Conservation (phyloP, 1,140 invertebrate species). For the Saccostrea glomerata region DNA sequence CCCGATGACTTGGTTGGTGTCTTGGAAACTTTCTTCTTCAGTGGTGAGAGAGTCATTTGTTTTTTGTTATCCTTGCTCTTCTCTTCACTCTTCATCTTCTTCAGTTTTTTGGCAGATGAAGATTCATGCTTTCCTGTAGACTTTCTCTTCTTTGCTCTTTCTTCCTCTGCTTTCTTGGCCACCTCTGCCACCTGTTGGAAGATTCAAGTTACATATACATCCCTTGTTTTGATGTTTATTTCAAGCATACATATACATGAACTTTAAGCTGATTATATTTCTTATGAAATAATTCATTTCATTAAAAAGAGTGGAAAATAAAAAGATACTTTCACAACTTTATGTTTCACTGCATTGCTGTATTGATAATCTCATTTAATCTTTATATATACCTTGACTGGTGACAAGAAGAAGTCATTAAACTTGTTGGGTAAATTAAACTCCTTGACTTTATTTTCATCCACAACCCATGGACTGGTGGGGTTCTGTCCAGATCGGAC, state of each 20-base stretch:
- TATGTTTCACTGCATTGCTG: too few relatives aligned
- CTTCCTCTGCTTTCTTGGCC: slow-evolving; percentile 64
- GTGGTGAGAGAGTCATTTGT: slow-evolving; percentile 47
- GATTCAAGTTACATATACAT: too few relatives aligned
- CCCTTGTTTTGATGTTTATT: too few relatives aligned
- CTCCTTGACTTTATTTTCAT: slow-evolving; percentile 75
- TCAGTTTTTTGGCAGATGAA: slow-evolving; percentile 61
- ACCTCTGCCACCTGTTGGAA: slow-evolving; percentile 66
- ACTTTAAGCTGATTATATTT: too few relatives aligned
- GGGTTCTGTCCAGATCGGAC: slow-evolving; percentile 69
- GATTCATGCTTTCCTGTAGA: slow-evolving; percentile 48
- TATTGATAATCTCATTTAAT: too few relatives aligned
- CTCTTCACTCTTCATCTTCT: slow-evolving; percentile 58
- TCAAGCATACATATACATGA: too few relatives aligned
- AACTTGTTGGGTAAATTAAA: slow-evolving; percentile 74
- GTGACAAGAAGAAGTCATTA: slow-evolving; percentile 76
- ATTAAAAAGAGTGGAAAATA: too few relatives aligned
- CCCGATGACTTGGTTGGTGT: neutral
- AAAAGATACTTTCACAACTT: too few relatives aligned
- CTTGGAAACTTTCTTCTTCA: slow-evolving; percentile 55
- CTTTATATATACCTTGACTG: slow-evolving; percentile 71
- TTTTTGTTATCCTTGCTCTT: slow-evolving; percentile 61
- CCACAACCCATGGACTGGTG: slow-evolving; percentile 77
- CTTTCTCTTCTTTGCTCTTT: slow-evolving; percentile 57
- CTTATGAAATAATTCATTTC: too few relatives aligned